These are phyloP conservation scores for Celastrina argiolus DNA, from an alignment of 2,888 invertebrate species.

Conservation along the genomic window DNA sequence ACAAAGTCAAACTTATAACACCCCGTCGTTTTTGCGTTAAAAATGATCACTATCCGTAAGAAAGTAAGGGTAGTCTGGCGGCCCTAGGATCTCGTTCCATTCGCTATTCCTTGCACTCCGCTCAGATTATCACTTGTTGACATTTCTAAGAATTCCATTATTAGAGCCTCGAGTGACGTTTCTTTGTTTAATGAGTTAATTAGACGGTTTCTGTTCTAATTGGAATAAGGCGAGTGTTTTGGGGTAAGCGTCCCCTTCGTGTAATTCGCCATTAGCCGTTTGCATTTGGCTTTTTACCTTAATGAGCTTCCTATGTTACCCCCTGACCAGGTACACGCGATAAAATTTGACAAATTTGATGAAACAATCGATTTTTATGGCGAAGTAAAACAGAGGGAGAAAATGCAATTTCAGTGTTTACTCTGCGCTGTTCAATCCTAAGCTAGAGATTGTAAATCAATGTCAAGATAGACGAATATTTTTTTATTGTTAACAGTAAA, in stretches of 20 bases:
- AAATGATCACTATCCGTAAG: too few relatives aligned
- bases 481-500: too few relatives aligned
- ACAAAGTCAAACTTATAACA: too few relatives aligned
- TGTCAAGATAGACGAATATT: not conserved
- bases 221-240: conserved; percentile 21
- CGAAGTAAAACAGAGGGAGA: not conserved
- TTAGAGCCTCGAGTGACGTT: not conserved
- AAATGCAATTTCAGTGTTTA: not conserved
- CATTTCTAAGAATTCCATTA: conserved; percentile 20
- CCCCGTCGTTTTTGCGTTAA: too few relatives aligned
- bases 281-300: conserved; percentile 78
- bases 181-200: conserved; percentile 20
- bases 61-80: too few relatives aligned
- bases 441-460: not conserved
- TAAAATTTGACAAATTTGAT: conserved; percentile 36
- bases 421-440: not conserved
- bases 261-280: conserved; percentile 77
- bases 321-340: conserved; percentile 59
- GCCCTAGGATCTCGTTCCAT: conserved; percentile 38
- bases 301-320: conserved; percentile 69
- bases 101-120: conserved; percentile 43
- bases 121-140: conserved; percentile 28
- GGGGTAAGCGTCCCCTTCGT: conserved; percentile 63
- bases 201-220: conserved; percentile 20
- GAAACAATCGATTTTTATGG: conserved; percentile 15